Evolutionary conservation across 2,113 vertebrate genomes (phyloP), one percentile per base, ranked within the genome.

Genomic region (Casuarius casuarius): DNA sequence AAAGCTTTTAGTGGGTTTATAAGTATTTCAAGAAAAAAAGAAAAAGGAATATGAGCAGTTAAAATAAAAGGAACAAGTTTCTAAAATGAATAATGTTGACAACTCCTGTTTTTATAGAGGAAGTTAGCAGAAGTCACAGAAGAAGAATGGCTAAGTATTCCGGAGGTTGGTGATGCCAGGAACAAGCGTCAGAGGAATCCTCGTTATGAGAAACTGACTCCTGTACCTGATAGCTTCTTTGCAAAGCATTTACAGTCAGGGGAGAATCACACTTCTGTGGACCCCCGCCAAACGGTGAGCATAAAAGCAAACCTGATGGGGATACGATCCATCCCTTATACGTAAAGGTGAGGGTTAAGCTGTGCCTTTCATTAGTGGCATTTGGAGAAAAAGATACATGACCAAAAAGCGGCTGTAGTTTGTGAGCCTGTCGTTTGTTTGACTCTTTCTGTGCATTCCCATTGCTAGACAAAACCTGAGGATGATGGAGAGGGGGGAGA

Each of bases 101-200:
- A 67, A 7, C 26, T 92, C 22, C 5, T 90, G 20, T 97, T 33
- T 94, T 72, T 67, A 31, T 88, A 99, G 99, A 97, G 99, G 88
- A 99, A 99, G 88, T 92, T 99, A 83, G 98, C 99, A 0, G 99
- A 99, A 96, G 99, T 99, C 51, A 99, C 99, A 0, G 99, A 99
- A 66, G 99, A 99, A 66, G 99, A 99, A 92, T 99, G 99, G 99
- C 97, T 99, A 67, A 99, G 99, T 66, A 99, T 99, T 87, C 99
- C 99, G 3, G 99, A 99, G 84, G 99, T 99, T 38, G 99, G 99
- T 2, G 99, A 99, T 38, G 99, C 99, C 89, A 98, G 99, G 87
- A 99, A 99, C 97, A 99, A 99, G 56, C 98, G 99, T 0, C 99
- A 99, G 94, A 98, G 99, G 97, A 99, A 99, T 85, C 99, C 99